Base-by-base conservation (phyloP, 2,113 vertebrate genomes). In the Fregata magnificens region DNA sequence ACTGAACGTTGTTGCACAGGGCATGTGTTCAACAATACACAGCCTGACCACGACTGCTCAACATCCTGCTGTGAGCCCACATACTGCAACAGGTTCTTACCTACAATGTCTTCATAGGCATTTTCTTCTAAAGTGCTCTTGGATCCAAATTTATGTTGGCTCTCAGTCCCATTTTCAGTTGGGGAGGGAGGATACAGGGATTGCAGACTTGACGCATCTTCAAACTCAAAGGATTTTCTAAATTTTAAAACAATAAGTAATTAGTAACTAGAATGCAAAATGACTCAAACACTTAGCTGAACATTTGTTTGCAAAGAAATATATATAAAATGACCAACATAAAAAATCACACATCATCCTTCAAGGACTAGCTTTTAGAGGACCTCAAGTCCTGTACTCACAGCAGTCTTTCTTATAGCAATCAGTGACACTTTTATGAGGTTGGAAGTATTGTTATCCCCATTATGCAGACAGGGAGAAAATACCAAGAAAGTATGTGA, bases 101-200 rank as follows among this genome's bases (percentile, higher is more conserved):
- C 99, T 96, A 99, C 99, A 85, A 99, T 99, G 93, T 99, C 99
- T 98, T 99, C 99, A 91, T 99, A 99, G 91, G 99, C 98, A 91
- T 99, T 99, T 96, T 99, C 99, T 98, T 99, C 99, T 98, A 99
- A 99, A 98, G 99, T 99, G 99, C 99, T 99, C 98, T 99, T 99
- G 88, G 98, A 99, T 98, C 98, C 98, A 97, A 99, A 98, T 84
- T 98, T 99, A 89, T 97, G 99, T 96, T 98, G 98, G 87, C 93
- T 98, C 88, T 99, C 99, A 9, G 99, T 99, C 98, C 99, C 99
- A 44, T 99, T 99, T 98, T 99, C 99, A 85, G 98, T 99, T 31
- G 99, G 99, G 74, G 99, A 99, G 80, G 99, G 98, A 29, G 99
- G 98, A 95, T 99, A 98, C 66, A 99, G 98, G 95, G 99, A 99